Evolutionary conservation across 2,797 vertebrate species (phyloP).

Genomic region (Pygocentrus nattereri): DNA sequence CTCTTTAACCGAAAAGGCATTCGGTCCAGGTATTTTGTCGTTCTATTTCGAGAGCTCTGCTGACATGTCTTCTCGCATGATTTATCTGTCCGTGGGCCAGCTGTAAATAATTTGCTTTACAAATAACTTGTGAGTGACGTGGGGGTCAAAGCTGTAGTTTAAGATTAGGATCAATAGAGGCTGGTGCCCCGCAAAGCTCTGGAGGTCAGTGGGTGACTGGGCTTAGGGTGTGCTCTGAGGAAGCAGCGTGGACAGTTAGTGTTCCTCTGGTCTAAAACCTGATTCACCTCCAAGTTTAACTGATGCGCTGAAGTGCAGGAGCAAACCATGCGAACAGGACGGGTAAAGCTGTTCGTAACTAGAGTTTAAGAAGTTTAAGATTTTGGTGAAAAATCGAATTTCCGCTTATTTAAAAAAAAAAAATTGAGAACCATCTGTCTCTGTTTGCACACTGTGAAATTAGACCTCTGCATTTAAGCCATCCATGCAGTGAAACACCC

Average conservation of each 20-base stretch:
- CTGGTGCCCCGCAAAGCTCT: conserved; percentile 28
- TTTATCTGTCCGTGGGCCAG: conserved; percentile 72
- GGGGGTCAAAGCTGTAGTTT: conserved; percentile 63
- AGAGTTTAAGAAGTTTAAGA: no score
- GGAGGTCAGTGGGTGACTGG: conserved; percentile 30
- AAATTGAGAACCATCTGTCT: no score
- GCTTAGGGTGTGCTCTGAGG: neutral
- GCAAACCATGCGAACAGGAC: neutral
- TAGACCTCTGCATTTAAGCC: no score
- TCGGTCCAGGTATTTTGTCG: conserved; percentile 71
- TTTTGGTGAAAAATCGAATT: no score
- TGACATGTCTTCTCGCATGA: conserved; percentile 77
- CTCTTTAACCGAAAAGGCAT: conserved; percentile 69
- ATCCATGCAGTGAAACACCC: no score
- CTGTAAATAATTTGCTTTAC: conserved; percentile 70
- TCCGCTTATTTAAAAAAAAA: no score
- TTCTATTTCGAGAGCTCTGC: conserved; percentile 75
- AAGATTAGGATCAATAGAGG: conserved; percentile 50
- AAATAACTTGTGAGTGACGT: conserved; percentile 73
- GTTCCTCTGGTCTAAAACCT: neutral
- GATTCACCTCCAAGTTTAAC: neutral
- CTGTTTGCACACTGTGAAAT: no score
- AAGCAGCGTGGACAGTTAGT: neutral
- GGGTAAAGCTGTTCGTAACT: no score
- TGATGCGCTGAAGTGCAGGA: neutral